Evolutionary conservation across 2,888 invertebrate genomes (phyloP).

Genomic region (Eristalinus aeneus): DNA sequence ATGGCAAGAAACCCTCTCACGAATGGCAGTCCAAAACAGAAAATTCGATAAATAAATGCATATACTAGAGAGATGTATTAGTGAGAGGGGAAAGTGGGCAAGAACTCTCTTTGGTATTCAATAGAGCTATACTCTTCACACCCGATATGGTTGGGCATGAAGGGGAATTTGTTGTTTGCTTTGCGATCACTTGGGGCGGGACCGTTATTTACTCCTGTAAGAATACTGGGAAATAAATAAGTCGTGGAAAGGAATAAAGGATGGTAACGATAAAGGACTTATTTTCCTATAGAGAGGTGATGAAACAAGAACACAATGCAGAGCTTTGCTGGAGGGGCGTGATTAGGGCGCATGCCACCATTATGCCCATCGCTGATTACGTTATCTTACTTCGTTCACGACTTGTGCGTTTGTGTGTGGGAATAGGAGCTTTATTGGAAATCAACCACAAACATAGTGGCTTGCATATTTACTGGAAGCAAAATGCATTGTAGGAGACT

Average conservation of each 20-base stretch:
- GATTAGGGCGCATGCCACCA: constrained; percentile 69
- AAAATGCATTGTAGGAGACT: constrained; percentile 16
- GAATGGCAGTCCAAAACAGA: constrained; percentile 30
- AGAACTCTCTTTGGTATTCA: background rate
- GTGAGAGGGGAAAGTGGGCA: constrained; percentile 42
- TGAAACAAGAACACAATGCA: constrained; percentile 1
- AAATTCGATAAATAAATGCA: constrained; percentile 26
- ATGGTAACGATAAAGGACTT: background rate
- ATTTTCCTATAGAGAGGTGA: constrained; percentile 3
- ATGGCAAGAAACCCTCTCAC: constrained; percentile 22
- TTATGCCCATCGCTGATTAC: constrained; percentile 27
- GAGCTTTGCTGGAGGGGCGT: constrained; percentile 62
- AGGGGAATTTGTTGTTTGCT: constrained; percentile 54
- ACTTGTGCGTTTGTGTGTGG: background rate
- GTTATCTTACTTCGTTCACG: constrained; percentile 23
- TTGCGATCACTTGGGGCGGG: constrained; percentile 67
- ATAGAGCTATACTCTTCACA: constrained; percentile 40
- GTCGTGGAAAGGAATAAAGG: background rate
- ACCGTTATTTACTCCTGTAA: constrained; percentile 34
- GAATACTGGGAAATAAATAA: constrained; percentile 55
- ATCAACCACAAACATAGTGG: background rate
- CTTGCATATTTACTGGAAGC: constrained; percentile 36
- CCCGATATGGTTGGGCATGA: background rate
- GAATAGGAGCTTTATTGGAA: constrained; percentile 42
- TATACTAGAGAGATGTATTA: background rate